A percentile compares a stretch with the other conserved stretches of the same genome.
phyloP scores from a whole-genome alignment of 2,797 vertebrate genomes.

The Carcharodon carcharias region DNA sequence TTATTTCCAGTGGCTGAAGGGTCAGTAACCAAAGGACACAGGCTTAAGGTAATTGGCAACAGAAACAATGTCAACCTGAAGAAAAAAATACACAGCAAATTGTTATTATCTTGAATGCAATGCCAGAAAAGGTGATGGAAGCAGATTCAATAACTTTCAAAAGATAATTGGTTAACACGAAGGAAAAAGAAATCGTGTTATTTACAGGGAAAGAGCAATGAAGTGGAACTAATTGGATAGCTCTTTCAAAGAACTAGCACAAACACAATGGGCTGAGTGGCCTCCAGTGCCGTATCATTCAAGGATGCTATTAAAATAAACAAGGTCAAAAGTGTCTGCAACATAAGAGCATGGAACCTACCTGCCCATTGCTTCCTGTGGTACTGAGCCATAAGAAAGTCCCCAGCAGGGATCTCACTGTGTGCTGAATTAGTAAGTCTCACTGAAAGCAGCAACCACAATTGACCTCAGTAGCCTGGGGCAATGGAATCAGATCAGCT shows the following conservation, averaged over 20 bases:
- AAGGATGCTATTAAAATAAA: neutral
- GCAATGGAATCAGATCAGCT: neutral
- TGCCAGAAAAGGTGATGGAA: too few species aligned
- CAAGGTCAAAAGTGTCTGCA: neutral
- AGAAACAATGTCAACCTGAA: neutral
- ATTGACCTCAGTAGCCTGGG: neutral
- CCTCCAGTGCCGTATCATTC: neutral
- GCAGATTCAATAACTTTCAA: too few species aligned
- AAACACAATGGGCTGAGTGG: neutral
- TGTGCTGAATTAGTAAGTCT: neutral
- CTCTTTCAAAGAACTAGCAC: neutral
- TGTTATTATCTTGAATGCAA: neutral
- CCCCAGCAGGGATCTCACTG: neutral
- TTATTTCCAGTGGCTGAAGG: neutral
- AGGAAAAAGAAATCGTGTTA: neutral
- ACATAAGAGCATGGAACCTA: neutral
- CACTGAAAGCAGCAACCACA: neutral
- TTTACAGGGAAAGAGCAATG: neutral
- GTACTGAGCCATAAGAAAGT: neutral
- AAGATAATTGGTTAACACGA: neutral
- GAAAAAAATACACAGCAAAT: neutral
- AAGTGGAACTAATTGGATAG: neutral
- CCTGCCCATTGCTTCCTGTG: too few species aligned
- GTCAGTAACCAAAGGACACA: neutral
- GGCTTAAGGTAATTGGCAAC: neutral